Base-by-base conservation (phyloP, 1,140 invertebrate species). In the Aphidius gifuensis region DNA sequence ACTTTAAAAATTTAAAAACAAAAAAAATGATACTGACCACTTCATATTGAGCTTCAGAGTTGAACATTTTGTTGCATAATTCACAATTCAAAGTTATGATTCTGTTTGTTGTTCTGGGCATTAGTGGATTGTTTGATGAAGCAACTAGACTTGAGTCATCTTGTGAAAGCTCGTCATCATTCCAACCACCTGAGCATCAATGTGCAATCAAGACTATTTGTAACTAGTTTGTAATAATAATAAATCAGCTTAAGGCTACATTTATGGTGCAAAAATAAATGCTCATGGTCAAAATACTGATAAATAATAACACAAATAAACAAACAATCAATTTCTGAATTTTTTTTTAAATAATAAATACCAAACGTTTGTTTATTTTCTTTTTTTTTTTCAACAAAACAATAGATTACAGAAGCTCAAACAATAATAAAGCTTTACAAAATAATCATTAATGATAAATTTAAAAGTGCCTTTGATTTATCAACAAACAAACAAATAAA, bases 131-230 rank as follows among this genome's bases (percentile, higher is more conserved):
- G 64, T n/a, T 16, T 16, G 16, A 16, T 32, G 54, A 2, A 7
- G 43, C n/a, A 21, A 16, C 42, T 32, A 23, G 16, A 55, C 65
- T 63, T 5, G 54, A 46, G 16, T 61, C 63, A 56, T 55, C 23
- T 9, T 56, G 62, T 11, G 58, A 62, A 60, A 60, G 65, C 59
- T 69, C 67, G 54, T 65, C 67, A 49, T 57, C 69, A 61, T 61
- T 66, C 75, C 75, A 74, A 61, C 71, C 75, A 81, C 79, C 79
- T 81, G 79, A 76, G 79, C 79, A 80, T 79, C 72, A 81, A 80
- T 81, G 78, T 79, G 71, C 70, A 78, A 79, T 80, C 79, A 81
- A 80, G 71, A 80, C 78, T 81, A 81, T 81, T 78, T 81, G 79
- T 80, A 67, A 16, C 16, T 16, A 16, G 16, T 68, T 65, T 79